Conservation (phyloP, 2,113 vertebrate species). For the Phocoena phocoena region DNA sequence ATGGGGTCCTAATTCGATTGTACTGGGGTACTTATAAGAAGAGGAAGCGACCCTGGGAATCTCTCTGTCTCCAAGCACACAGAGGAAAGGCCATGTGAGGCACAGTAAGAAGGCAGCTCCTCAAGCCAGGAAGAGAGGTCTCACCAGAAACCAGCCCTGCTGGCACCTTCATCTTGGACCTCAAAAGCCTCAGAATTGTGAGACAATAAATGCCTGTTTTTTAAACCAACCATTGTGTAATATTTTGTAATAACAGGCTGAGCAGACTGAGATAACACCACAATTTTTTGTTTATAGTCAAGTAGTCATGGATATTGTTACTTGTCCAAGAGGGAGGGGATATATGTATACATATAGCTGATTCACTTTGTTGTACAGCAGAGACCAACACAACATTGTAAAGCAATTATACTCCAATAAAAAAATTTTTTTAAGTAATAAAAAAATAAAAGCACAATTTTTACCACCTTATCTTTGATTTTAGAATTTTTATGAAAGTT, state of each 20-base stretch:
- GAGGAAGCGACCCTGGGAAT: background rate
- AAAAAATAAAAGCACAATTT: background rate
- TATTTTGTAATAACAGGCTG: background rate
- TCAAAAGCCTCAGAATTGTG: background rate
- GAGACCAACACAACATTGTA: no score
- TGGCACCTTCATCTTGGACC: background rate
- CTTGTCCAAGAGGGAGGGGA: background rate
- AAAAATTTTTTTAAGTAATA: no score
- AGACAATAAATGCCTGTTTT: background rate
- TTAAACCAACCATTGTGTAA: background rate
- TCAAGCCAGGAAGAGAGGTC: background rate
- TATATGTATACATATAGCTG: no score
- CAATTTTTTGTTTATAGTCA: background rate
- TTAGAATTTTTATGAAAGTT: background rate
- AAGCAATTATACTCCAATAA: no score
- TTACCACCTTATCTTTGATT: background rate
- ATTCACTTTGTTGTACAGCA: no score
- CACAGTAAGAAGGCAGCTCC: background rate
- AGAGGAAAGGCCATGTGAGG: background rate
- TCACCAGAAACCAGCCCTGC: background rate
- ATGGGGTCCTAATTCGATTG: background rate
- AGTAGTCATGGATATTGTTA: background rate
- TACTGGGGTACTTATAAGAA: background rate
- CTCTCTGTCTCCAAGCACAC: rapidly evolving
- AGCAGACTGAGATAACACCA: background rate